Percentiles rank a stretch among this genome's conserved stretches.
These are phyloP conservation scores for Enteromius mattozi DNA, from an alignment of 2,797 vertebrate species.

Conservation along the genomic window DNA sequence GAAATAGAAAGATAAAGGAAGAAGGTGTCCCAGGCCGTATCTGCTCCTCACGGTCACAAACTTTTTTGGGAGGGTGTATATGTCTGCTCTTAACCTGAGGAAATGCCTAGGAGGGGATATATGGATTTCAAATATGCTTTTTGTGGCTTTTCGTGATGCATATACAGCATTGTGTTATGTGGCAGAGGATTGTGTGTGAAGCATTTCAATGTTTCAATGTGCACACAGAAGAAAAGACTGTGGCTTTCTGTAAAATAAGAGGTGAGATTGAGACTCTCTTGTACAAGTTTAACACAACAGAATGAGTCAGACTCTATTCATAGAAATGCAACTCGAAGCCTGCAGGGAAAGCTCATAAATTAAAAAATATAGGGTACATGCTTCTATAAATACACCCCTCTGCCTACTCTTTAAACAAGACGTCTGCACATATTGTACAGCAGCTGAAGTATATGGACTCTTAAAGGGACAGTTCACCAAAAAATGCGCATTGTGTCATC, in stretches of 20 bases:
- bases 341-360: slow-evolving; percentile 36
- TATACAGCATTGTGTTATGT: neutral
- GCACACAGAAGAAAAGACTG: neutral
- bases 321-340: slow-evolving; percentile 68
- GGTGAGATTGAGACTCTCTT: slow-evolving; percentile 56
- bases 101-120: neutral
- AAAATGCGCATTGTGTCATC: neutral
- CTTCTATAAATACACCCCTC: slow-evolving; percentile 34
- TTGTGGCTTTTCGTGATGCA: too few species aligned
- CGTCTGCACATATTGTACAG: neutral
- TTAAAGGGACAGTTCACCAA: neutral
- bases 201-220: neutral
- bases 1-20: slow-evolving; percentile 75
- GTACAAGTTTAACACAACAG: slow-evolving; percentile 72
- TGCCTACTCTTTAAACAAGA: neutral
- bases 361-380: slow-evolving; percentile 26
- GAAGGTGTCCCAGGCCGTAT: slow-evolving; percentile 60
- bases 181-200: neutral
- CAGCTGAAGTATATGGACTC: neutral
- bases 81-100: neutral
- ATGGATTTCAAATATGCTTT: neutral
- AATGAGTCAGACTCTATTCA: slow-evolving; percentile 77
- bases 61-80: neutral
- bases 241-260: neutral
- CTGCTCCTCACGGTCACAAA: slow-evolving; percentile 53